These are phyloP conservation scores for Hecatera dysodea DNA, from an alignment of 2,888 invertebrate species.

Conservation along the genomic window DNA sequence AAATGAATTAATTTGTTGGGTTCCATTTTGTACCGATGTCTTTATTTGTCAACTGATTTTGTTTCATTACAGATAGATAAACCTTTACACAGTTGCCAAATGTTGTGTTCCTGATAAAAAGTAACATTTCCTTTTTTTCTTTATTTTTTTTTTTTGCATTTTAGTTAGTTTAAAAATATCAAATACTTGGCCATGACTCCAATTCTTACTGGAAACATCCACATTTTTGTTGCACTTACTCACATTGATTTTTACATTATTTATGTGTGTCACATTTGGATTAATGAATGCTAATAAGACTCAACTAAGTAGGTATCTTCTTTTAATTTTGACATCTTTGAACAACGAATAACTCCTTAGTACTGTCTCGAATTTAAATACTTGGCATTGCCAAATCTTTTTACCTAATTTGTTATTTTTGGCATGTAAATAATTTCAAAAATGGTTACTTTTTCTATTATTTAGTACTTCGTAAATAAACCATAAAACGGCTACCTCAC, in stretches of 20 bases:
- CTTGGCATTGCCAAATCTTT: neutral
- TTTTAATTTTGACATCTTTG: slow-evolving; percentile 1
- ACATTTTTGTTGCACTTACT: slow-evolving; percentile 41
- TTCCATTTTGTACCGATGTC: neutral
- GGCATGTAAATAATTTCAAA: neutral
- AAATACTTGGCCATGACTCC: slow-evolving; percentile 55
- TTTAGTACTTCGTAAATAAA: slow-evolving; percentile 30
- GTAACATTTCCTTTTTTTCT: neutral
- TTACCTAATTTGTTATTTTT: neutral
- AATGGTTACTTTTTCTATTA: neutral
- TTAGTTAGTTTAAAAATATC: slow-evolving; percentile 42
- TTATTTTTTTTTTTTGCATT: neutral
- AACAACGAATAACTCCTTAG: neutral
- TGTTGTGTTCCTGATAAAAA: neutral
- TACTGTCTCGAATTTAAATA: slow-evolving; percentile 1
- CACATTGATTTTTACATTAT: slow-evolving; percentile 29
- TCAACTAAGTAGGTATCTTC: slow-evolving; percentile 2
- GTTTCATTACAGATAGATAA: neutral
- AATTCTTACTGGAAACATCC: slow-evolving; percentile 17
- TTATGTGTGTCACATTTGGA: slow-evolving; percentile 22
- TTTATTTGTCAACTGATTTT: neutral
- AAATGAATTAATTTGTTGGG: slow-evolving; percentile 7
- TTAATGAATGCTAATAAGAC: slow-evolving; percentile 31
- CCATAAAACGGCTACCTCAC: slow-evolving; percentile 41
- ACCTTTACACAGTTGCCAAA: neutral